Conservation (phyloP, 1,140 invertebrate species). For the Mercenaria mercenaria region DNA sequence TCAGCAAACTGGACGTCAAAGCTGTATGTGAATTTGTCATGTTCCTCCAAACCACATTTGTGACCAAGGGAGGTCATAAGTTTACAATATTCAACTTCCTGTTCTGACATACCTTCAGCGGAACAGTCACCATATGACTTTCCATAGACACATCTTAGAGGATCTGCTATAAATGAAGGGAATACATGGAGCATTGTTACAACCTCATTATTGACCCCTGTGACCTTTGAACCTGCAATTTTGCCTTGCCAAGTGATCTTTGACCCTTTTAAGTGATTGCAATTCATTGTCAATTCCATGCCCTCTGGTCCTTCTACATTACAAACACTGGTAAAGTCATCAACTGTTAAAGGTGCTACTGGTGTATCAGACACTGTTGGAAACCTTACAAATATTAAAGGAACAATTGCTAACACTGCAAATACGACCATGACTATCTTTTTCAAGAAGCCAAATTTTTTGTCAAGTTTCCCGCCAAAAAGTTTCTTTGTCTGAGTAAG, state of each 20-base stretch:
- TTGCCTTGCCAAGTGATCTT: slow-evolving; percentile 77
- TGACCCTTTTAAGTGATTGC: slow-evolving; percentile 75
- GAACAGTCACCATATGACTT: slow-evolving; percentile 73
- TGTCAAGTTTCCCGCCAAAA: slow-evolving; percentile 77
- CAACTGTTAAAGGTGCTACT: slow-evolving; percentile 67
- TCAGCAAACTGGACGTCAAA: slow-evolving; percentile 54
- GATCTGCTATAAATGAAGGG: slow-evolving; percentile 77
- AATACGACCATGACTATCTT: slow-evolving; percentile 79
- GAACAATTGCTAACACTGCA: slow-evolving; percentile 77
- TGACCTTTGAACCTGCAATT: slow-evolving; percentile 71
- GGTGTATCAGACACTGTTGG: slow-evolving; percentile 67
- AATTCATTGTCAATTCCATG: slow-evolving; percentile 71
- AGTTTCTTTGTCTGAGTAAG: slow-evolving; percentile 79
- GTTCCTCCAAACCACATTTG: slow-evolving; percentile 74
- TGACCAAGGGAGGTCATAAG: slow-evolving; percentile 73
- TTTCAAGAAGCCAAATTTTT: slow-evolving; percentile 72
- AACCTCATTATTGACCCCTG: slow-evolving; percentile 78
- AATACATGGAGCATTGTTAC: slow-evolving; percentile 75
- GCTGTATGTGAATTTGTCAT: slow-evolving; percentile 75
- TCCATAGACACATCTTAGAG: slow-evolving; percentile 80
- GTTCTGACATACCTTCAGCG: slow-evolving; percentile 58
- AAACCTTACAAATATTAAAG: slow-evolving; percentile 78
- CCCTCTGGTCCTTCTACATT: slow-evolving; percentile 51
- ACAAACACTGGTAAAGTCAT: slow-evolving; percentile 75
- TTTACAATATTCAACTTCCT: slow-evolving; percentile 71